These are phyloP conservation scores for Candoia aspera DNA, from an alignment of 2,113 vertebrate species.

Conservation along the genomic window DNA sequence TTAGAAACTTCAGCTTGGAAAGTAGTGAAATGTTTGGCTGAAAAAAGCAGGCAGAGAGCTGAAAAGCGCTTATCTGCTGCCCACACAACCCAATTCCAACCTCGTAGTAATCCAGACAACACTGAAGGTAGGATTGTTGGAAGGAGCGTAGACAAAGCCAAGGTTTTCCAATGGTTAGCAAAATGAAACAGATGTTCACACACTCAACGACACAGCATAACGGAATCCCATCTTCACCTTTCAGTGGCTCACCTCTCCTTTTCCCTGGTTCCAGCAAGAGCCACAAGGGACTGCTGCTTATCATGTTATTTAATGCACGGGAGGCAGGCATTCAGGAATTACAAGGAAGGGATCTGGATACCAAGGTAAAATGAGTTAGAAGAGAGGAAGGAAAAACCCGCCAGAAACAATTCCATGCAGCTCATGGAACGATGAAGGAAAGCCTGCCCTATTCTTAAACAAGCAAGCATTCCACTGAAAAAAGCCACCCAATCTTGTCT, in stretches of 20 bases:
- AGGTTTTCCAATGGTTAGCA: slow-evolving; percentile 22
- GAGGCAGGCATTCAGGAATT: slow-evolving; percentile 2
- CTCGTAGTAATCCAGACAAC: not conserved
- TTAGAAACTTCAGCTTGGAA: not conserved
- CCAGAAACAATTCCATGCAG: not conserved
- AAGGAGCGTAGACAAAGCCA: not conserved
- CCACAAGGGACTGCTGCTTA: not conserved
- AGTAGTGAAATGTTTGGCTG: not conserved
- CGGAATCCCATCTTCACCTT: not conserved
- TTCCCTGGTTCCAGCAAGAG: not conserved
- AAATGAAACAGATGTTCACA: not conserved
- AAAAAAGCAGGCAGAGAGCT: not conserved
- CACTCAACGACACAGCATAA: slow-evolving; percentile 1
- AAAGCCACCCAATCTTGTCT: not conserved
- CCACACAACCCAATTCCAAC: not conserved
- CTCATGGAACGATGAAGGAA: not conserved
- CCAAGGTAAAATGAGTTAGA: not conserved
- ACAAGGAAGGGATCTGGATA: not conserved
- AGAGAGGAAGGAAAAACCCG: not conserved
- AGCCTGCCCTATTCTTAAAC: not conserved
- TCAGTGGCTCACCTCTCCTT: not conserved
- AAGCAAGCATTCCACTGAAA: not conserved
- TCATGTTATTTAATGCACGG: not conserved
- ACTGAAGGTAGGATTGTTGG: not conserved
- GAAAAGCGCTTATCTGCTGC: not conserved